These are phyloP conservation scores for Diabrotica undecimpunctata DNA, from an alignment of 1,140 invertebrate genomes.

Conservation along the genomic window DNA sequence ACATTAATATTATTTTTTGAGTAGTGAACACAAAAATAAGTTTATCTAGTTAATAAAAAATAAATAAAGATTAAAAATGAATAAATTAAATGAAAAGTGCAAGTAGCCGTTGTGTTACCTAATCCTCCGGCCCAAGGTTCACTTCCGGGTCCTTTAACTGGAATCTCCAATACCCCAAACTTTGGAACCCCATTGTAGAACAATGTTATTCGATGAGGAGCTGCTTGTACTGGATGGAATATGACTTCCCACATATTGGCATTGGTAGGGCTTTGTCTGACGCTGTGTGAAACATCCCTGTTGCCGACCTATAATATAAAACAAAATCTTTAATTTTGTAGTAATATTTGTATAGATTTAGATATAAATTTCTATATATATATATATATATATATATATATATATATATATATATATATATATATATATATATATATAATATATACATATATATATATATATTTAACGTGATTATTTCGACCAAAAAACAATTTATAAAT, in stretches of 20 bases:
- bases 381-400: too few relatives aligned
- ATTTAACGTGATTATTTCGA: too few relatives aligned
- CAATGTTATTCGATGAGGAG: constrained; percentile 77
- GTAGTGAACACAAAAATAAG: too few relatives aligned
- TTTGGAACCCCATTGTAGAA: constrained; percentile 72
- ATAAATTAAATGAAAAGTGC: background rate
- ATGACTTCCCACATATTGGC: constrained; percentile 74
- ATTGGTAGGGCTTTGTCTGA: constrained; percentile 64
- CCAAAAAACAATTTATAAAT: too few relatives aligned
- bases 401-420: too few relatives aligned
- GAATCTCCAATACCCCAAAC: constrained; percentile 41
- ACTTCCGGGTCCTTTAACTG: constrained; percentile 68
- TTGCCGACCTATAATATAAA: constrained; percentile 58
- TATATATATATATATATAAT: too few relatives aligned
- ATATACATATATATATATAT: too few relatives aligned
- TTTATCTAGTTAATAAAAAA: too few relatives aligned
- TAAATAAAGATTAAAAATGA: background rate
- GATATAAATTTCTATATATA: too few relatives aligned
- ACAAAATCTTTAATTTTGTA: background rate
- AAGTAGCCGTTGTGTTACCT: constrained; percentile 6
- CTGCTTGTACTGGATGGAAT: constrained; percentile 77
- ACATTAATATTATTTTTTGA: too few relatives aligned
- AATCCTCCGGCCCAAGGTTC: constrained; percentile 46
- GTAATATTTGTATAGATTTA: background rate
- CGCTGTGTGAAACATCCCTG: constrained; percentile 73